These are phyloP conservation scores for Plectropomus leopardus DNA, from an alignment of 2,113 vertebrate species.

Conservation along the genomic window DNA sequence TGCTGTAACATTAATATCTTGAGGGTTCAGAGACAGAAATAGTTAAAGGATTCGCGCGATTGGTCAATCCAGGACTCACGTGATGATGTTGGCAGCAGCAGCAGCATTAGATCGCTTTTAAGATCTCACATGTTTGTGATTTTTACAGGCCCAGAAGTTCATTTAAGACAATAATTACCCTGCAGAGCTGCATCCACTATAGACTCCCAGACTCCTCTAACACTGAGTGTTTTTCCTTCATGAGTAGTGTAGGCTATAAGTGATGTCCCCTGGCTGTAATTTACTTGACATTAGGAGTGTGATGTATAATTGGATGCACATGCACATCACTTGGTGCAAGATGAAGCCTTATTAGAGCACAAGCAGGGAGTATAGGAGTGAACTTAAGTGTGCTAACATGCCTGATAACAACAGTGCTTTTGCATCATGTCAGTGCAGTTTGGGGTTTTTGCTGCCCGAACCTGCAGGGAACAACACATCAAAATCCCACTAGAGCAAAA, in stretches of 20 bases:
- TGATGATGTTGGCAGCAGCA: conserved; percentile 72
- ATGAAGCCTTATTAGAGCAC: conserved; percentile 21
- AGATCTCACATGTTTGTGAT: conserved; percentile 52
- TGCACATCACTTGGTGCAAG: conserved; percentile 40
- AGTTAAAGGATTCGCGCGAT: conserved; percentile 78
- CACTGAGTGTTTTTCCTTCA: conserved; percentile 40
- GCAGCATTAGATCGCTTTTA: conserved; percentile 48
- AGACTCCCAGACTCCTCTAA: conserved; percentile 50
- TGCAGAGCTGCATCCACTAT: conserved; percentile 24
- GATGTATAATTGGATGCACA: conserved; percentile 51
- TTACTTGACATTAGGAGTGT: conserved; percentile 57
- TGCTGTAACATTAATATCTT: conserved; percentile 65
- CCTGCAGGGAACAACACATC: conserved; percentile 33
- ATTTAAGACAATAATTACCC: conserved; percentile 24
- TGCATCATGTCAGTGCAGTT: conserved; percentile 8
- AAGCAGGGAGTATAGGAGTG: not conserved
- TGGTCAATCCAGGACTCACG: conserved; percentile 80
- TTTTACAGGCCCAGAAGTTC: conserved; percentile 31
- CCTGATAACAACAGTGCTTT: conserved; percentile 7
- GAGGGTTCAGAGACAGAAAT: conserved; percentile 73
- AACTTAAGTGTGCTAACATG: not conserved
- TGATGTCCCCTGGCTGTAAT: conserved; percentile 55
- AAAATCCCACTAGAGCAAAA: not conserved
- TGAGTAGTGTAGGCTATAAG: conserved; percentile 34
- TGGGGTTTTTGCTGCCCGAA: conserved; percentile 25